Conservation (phyloP, 2,113 vertebrate genomes). For the Callospermophilus lateralis region DNA sequence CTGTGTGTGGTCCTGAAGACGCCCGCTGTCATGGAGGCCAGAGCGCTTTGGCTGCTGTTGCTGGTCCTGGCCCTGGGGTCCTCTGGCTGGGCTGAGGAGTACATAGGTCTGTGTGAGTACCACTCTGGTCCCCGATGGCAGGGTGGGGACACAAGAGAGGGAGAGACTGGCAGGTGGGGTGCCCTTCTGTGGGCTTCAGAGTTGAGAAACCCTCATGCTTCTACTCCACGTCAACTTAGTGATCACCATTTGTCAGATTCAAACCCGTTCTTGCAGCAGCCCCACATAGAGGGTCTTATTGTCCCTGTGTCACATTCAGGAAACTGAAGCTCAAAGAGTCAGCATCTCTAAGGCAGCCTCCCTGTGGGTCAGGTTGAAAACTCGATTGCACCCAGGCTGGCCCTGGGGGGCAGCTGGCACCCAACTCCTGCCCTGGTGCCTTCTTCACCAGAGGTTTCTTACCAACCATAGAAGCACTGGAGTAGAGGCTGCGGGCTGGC, state of each 20-base stretch:
- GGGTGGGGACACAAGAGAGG: accelerated
- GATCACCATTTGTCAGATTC: accelerated
- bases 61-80: slow-evolving; percentile 70
- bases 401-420: accelerated
- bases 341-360: not conserved
- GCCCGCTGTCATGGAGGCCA: slow-evolving; percentile 80
- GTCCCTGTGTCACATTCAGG: not conserved
- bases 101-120: slow-evolving; percentile 84
- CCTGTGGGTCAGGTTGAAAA: accelerated
- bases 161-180: not conserved
- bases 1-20: not conserved
- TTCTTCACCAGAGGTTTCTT: not conserved
- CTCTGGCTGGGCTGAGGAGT: slow-evolving; percentile 42
- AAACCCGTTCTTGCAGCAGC: accelerated
- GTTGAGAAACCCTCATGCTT: not conserved
- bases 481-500: accelerated
- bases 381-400: accelerated
- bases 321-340: not conserved
- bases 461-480: not conserved
- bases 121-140: accelerated
- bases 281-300: not conserved
- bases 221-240: accelerated
- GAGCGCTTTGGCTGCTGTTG: slow-evolving; percentile 68
- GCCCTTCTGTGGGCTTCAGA: too few relatives aligned
- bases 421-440: accelerated